A percentile compares a stretch with the other conserved stretches of the same genome.
Evolutionary conservation across 2,113 vertebrate species (phyloP).

Genomic region (Buteo buteo): DNA sequence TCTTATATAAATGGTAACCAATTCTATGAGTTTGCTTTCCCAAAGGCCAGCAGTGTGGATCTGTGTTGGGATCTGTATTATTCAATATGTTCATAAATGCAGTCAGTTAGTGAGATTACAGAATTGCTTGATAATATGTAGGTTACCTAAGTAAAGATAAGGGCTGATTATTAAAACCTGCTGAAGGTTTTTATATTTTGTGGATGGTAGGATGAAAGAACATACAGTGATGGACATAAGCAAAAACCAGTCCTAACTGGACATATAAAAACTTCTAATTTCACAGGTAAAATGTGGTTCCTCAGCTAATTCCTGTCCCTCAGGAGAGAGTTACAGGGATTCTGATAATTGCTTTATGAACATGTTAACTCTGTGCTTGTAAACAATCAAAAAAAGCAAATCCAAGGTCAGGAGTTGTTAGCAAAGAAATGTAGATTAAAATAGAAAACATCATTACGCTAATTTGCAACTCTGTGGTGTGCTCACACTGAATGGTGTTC

Average conservation of each 20-base stretch:
- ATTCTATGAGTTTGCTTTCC: not conserved
- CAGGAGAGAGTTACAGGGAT: not conserved
- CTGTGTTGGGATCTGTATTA: not conserved
- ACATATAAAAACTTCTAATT: not conserved
- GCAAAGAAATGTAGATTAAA: not conserved
- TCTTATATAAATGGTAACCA: not conserved
- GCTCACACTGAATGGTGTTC: not conserved
- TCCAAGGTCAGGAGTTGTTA: not conserved
- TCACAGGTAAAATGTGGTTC: not conserved
- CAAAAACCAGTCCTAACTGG: not conserved
- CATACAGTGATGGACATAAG: not conserved
- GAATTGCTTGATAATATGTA: not conserved
- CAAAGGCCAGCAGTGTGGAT: not conserved
- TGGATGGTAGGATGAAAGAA: not conserved
- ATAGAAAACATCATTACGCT: not conserved
- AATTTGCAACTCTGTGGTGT: not conserved
- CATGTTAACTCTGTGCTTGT: not conserved
- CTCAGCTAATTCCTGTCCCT: not conserved
- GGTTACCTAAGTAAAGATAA: not conserved
- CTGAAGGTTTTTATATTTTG: not conserved
- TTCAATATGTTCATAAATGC: not conserved
- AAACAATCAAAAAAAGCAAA: not conserved
- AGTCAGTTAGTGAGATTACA: not conserved
- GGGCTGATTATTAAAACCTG: not conserved
- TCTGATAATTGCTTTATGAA: not conserved